Base-by-base conservation (phyloP, 1,140 invertebrate genomes). In the Magallana angulata region DNA sequence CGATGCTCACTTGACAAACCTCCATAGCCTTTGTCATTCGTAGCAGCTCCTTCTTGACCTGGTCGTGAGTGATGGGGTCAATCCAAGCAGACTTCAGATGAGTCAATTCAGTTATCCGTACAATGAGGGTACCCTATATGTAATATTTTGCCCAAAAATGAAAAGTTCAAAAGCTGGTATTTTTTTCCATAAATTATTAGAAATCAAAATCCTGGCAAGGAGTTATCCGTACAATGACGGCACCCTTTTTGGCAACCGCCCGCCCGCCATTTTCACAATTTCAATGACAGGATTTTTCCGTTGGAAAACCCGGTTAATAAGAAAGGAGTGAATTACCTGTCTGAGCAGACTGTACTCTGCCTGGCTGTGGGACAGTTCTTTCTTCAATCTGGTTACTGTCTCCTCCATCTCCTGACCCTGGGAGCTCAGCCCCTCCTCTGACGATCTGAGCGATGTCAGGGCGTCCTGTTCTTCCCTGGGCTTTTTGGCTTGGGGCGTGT, bases 1-100 rank as follows among this genome's bases (percentile, higher is more conserved):
- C 7, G 9, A 76, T 30, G 8, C 85, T 12, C 71, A 92, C 92
- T 90, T 92, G 88, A 85, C 86, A 87, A 60, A 85, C 84, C 14
- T 90, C 62, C 24, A 88, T 90, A 9, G 84, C 82, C 56, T 89
- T 64, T 64, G 83, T 68, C 14, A 85, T 84, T 12, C 82, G 60
- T 4, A 64, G 71, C 58, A 91, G 81, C 11, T 91, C 60, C 30
- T 88, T 85, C 14, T 86, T 48, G 1, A 90, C 58, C 14, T n/a
- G 30, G 12, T 89, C 71, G 48, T 91, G 82, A 1, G 48, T 11
- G 30, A 83, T 64, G 7, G 89, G 90, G 14, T 91, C 87, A 24
- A 88, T 71, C 91, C 89, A 91, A 5, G 87, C 86, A 12, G 82
- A 62, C 18, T 88, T 85, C 11, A 92, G 60, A n/a, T 86, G 64